Evolutionary conservation across 2,113 vertebrate species (phyloP).

Genomic region (Sapayoa aenigma): DNA sequence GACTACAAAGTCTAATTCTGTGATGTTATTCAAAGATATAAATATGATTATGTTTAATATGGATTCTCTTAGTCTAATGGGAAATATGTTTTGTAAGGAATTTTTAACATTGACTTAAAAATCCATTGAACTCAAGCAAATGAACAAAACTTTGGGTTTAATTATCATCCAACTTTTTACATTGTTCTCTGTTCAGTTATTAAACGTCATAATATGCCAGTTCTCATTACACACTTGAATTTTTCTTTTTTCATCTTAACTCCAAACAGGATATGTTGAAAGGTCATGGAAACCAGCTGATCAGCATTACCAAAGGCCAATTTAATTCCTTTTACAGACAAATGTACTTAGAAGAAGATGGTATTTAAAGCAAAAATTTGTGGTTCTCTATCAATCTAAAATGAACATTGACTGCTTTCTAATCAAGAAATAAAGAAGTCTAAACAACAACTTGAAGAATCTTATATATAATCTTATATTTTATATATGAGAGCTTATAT

Average conservation of each 20-base stretch:
- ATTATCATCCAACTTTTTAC: conserved; percentile 24
- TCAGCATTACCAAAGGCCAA: conserved; percentile 43
- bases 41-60: background rate
- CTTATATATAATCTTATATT: no score
- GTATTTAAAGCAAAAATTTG: conserved; percentile 32
- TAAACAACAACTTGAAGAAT: background rate
- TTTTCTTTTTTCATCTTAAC: background rate
- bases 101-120: background rate
- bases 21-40: background rate
- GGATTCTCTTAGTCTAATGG: background rate
- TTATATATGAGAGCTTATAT: background rate
- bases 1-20: background rate
- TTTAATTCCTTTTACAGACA: conserved; percentile 57
- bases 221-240: conserved; percentile 9
- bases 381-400: background rate
- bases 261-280: conserved; percentile 49
- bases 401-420: background rate
- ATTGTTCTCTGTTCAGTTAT: background rate
- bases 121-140: background rate
- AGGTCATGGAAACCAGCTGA: conserved; percentile 55
- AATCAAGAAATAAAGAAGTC: background rate
- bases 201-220: conserved; percentile 8
- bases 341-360: conserved; percentile 40
- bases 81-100: background rate
- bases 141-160: conserved; percentile 17